These are phyloP conservation scores for Naja naja DNA, from an alignment of 2,113 vertebrate species.

Conservation along the genomic window DNA sequence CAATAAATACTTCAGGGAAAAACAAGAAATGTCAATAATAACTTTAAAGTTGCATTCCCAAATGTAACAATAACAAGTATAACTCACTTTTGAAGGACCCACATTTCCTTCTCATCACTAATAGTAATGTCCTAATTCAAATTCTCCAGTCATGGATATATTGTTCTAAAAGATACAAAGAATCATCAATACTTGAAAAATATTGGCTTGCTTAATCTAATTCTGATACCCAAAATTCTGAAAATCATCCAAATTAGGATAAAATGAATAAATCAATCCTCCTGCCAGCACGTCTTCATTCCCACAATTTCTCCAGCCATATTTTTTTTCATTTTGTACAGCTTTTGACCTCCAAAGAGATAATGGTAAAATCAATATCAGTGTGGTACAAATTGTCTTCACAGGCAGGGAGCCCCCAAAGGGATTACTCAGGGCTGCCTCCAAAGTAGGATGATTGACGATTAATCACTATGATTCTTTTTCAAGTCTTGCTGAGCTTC, in stretches of 20 bases:
- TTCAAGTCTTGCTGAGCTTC: background rate
- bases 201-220: background rate
- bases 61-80: background rate
- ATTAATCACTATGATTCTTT: background rate
- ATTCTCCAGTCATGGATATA: background rate
- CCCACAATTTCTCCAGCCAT: background rate
- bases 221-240: background rate
- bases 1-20: background rate
- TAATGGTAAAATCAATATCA: background rate
- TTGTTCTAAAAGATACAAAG: background rate
- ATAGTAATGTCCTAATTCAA: background rate
- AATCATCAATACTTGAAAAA: background rate
- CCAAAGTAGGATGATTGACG: background rate
- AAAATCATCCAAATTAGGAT: background rate
- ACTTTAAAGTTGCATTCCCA: background rate
- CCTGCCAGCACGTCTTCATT: background rate
- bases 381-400: background rate
- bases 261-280: background rate
- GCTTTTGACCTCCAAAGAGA: background rate
- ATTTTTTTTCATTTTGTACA: background rate
- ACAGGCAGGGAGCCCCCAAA: background rate
- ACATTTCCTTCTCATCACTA: background rate
- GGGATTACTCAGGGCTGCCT: background rate
- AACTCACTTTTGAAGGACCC: background rate
- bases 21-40: background rate